These are phyloP conservation scores for Pithys albifrons DNA, from an alignment of 2,113 vertebrate species.

Conservation along the genomic window DNA sequence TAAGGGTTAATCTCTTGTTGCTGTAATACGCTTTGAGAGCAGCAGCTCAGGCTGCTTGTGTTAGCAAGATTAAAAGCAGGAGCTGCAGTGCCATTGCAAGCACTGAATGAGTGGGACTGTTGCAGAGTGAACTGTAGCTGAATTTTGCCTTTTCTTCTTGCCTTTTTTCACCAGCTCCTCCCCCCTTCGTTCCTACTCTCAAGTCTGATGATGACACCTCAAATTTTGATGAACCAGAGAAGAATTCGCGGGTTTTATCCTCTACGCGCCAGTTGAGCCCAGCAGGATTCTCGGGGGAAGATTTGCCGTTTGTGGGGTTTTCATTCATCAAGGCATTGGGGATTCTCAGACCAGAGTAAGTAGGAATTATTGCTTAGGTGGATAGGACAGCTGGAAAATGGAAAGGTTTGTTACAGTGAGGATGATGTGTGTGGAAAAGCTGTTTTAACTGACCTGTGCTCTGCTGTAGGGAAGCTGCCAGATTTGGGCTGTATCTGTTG, in stretches of 20 bases:
- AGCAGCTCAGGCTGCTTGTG: conserved; percentile 82
- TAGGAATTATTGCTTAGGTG: conserved; percentile 65
- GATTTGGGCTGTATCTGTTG: conserved; percentile 66
- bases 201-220: conserved; percentile 93
- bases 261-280: conserved; percentile 86
- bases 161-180: conserved; percentile 86
- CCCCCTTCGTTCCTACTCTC: conserved; percentile 89
- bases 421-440: background rate
- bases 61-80: conserved; percentile 86
- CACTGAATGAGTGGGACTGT: conserved; percentile 73
- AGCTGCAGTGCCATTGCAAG: conserved; percentile 83
- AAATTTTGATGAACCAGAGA: conserved; percentile 91
- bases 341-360: conserved; percentile 87
- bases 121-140: conserved; percentile 73
- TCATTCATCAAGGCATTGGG: conserved; percentile 83
- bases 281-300: conserved; percentile 82
- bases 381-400: conserved; percentile 10
- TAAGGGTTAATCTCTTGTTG: conserved; percentile 84
- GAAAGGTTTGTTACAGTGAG: conserved; percentile 28
- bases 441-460: conserved; percentile 45
- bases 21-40: conserved; percentile 80
- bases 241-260: conserved; percentile 86
- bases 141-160: conserved; percentile 75
- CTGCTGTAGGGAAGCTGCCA: conserved; percentile 49
- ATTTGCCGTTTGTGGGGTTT: conserved; percentile 89